Evolutionary conservation across 2,113 vertebrate species (phyloP), one percentile per base, ranked within the genome.

Genomic region (Scartelaos histophorus): DNA sequence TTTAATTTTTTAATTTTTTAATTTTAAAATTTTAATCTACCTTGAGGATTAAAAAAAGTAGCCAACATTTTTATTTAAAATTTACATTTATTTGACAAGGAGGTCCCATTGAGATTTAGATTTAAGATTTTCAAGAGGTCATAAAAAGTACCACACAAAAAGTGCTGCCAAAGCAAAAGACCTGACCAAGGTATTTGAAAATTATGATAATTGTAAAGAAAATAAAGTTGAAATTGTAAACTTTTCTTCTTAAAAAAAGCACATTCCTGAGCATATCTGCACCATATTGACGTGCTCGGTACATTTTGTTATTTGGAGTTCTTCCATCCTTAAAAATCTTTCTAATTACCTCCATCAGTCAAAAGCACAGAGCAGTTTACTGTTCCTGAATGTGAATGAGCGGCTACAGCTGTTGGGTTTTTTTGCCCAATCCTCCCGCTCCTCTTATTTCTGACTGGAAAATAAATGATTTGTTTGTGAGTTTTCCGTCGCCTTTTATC

Each of bases 391-490:
- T 86, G 76, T 58, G 70, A 80, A 73, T 67, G 80, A 84, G 58
- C 69, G 54, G 68, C 73, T 80, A 70, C 80, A 82, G 74, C 82
- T 85, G 78, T 78, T 81, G 35, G 6, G 53, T 57, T 71, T 61
- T 43, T 78, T 84, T 79, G 71, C 82, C 77, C 73, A 47, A 67
- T 61, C 78, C 69, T 79, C 43, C 81, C 58, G 62, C 72, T 79
- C 64, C 72, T 75, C 54, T 66, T 71, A 24, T 82, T 84, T 61
- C 58, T 80, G 78, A 73, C 49, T 78, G 61, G 69, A 66, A 85
- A 90, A 83, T 81, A 43, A 82, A 82, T 77, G 83, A 71, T 76
- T 73, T 80, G 58, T 78, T 71, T 67, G 61, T 56, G 66, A 76
- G 70, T 70, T 80, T 71, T 76, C 78, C 64, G 74, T 45, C 66